Percentiles rank a stretch among this genome's conserved stretches.
Conservation (phyloP, 1,140 invertebrate genomes). For the Drosophila funebris region DNA sequence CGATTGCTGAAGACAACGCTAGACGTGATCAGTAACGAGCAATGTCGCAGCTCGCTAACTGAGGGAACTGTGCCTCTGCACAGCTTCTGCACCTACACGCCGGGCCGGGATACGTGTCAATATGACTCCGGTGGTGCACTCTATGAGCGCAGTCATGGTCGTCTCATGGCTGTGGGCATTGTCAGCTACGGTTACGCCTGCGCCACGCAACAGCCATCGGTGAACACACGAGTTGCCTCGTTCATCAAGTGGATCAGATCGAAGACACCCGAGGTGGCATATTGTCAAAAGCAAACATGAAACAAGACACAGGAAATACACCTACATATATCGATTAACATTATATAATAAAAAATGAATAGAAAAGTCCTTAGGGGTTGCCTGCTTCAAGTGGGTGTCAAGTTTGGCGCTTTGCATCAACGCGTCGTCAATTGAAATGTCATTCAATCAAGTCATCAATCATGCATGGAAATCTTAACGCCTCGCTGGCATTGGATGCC, state of each 20-base stretch:
- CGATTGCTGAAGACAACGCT: constrained; percentile 68
- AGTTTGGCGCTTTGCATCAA: constrained; percentile 66
- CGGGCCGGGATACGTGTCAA: constrained; percentile 74
- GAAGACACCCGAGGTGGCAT: constrained; percentile 75
- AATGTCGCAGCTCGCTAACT: constrained; percentile 45
- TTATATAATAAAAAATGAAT: not conserved
- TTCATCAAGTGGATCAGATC: constrained; percentile 89
- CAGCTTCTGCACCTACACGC: constrained; percentile 78
- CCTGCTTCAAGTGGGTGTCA: constrained; percentile 62
- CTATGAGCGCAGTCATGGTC: constrained; percentile 59
- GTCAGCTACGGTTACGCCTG: constrained; percentile 88
- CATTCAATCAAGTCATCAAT: constrained; percentile 58
- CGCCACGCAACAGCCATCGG: constrained; percentile 85
- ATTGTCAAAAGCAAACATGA: constrained; percentile 56
- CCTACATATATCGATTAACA: not conserved
- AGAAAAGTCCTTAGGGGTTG: not conserved
- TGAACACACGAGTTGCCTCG: constrained; percentile 88
- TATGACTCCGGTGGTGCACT: constrained; percentile 81
- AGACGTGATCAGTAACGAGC: constrained; percentile 60
- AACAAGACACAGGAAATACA: not conserved
- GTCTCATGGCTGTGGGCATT: constrained; percentile 85
- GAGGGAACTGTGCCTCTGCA: constrained; percentile 34
- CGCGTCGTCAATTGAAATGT: constrained; percentile 32
- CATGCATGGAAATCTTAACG: constrained; percentile 61
- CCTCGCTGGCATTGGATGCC: constrained; percentile 44